Evolutionary conservation across 2,888 invertebrate species (phyloP).

Genomic region (Dynastes hyllus): DNA sequence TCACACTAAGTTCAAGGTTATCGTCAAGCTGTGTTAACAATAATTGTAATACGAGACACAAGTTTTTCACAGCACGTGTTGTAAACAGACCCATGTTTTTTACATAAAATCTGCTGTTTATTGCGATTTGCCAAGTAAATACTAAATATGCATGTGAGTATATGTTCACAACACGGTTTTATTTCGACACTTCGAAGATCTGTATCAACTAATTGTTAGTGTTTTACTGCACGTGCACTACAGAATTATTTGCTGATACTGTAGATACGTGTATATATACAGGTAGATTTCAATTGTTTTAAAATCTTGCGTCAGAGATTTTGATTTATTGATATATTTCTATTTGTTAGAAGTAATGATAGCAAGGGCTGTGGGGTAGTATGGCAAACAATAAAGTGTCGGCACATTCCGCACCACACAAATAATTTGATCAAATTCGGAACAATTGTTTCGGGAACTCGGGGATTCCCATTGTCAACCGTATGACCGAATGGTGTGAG

Average conservation of each 20-base stretch:
- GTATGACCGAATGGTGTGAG: no score
- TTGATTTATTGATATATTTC: background rate
- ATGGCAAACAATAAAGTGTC: no score
- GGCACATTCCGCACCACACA: no score
- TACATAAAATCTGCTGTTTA: conserved; percentile 12
- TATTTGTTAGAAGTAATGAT: no score
- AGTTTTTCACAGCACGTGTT: conserved; percentile 36
- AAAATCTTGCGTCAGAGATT: background rate
- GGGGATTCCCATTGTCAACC: no score
- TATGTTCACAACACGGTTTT: background rate
- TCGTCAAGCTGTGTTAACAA: conserved; percentile 33
- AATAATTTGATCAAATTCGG: no score
- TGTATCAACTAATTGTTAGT: background rate
- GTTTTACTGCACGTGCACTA: background rate
- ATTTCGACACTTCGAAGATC: background rate
- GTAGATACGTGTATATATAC: background rate
- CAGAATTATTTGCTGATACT: background rate
- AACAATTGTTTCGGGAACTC: no score
- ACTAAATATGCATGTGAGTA: conserved; percentile 5
- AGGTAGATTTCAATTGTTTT: background rate
- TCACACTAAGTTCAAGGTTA: conserved; percentile 48
- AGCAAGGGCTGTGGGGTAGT: no score
- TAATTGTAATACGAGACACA: conserved; percentile 40
- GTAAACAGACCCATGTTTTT: conserved; percentile 27
- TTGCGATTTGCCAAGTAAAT: conserved; percentile 17